Percentiles rank a stretch among this genome's conserved stretches.
These are phyloP conservation scores for Trematocara caparti DNA, from an alignment of 2,797 vertebrate genomes.

Conservation along the genomic window DNA sequence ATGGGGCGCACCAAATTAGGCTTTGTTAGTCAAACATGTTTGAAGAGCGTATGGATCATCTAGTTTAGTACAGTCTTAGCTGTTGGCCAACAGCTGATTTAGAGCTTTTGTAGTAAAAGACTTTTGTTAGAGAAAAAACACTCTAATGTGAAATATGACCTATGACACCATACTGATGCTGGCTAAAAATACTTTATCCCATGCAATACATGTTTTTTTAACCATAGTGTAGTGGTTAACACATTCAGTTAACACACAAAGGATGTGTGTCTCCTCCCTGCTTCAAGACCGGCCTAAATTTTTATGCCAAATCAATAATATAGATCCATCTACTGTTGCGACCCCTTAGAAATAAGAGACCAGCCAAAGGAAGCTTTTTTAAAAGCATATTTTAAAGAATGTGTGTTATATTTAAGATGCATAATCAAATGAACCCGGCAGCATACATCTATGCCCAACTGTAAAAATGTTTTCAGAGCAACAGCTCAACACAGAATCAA, in stretches of 20 bases:
- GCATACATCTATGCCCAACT: background rate
- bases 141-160: background rate
- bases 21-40: background rate
- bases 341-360: background rate
- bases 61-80: background rate
- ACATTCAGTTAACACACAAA: background rate
- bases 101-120: background rate
- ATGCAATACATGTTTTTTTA: background rate
- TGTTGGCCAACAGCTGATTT: background rate
- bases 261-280: background rate
- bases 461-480: background rate
- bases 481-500: background rate
- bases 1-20: background rate
- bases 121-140: background rate
- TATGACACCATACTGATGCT: background rate
- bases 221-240: background rate
- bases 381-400: background rate
- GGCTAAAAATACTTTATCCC: background rate
- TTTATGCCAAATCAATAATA: background rate
- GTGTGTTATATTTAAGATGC: background rate
- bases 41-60: background rate
- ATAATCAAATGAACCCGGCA: background rate
- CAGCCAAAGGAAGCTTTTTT: background rate
- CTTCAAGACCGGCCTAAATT: background rate
- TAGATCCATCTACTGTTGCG: background rate